Base-by-base conservation (phyloP, 2,113 vertebrate species). In the Hippocampus guttulatus region DNA sequence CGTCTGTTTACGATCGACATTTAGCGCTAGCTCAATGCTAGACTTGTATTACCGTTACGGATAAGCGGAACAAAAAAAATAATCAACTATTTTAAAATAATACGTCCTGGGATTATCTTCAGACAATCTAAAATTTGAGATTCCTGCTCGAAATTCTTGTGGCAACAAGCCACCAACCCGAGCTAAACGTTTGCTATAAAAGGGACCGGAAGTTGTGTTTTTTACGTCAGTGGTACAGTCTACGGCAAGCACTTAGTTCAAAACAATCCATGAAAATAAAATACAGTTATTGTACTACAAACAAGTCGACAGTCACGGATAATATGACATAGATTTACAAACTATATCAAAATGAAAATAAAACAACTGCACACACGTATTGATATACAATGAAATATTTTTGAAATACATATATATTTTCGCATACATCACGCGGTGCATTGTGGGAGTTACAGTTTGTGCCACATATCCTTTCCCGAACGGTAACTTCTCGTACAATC, bases 401-500 rank as follows among this genome's bases (percentile, higher is more conserved):
- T 41, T 5, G 1, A 0, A 1, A 20, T 38, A 21, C 5, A n/a
- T 0, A 0, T 15, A 8, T 18, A 27, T 2, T 3, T 1, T 33
- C 0, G 25, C 27, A 61, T 61, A 8, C 27, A 33, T 3, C 7
- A 33, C 87, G 89, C 88, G 0, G 43, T 88, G 91, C 88, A 85
- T 81, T 82, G 40, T 90, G 90, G 91, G 88, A 90, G 41, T 84
- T 84, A 85, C 78, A 90, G 90, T 90, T 71, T 82, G 78, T 86
- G 85, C 81, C 88, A 90, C 87, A 88, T 86, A 87, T 84, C 86
- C 74, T 75, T 70, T 76, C 80, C 52, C 15, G 70, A 70, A 70
- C 52, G 58, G 30, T 23, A 75, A 70, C 71, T 74, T 63, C 84
- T 85, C 80, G 87, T 81, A 60, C 76, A 86, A 75, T 87, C 81